Conservation (phyloP, 2,797 vertebrate species). For the Epinephelus coioides region DNA sequence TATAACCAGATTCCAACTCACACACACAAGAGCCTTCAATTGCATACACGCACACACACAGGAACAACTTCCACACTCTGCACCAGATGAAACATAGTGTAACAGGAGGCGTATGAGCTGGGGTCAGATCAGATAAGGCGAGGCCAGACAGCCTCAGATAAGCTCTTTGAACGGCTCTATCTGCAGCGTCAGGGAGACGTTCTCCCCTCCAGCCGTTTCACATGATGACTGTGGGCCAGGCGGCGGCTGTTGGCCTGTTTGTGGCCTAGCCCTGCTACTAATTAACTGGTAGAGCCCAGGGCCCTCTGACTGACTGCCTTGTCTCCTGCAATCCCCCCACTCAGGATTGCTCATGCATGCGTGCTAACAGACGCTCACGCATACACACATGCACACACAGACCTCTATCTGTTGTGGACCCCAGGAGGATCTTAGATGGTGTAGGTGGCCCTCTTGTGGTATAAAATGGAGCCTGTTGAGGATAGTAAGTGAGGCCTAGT, state of each 20-base stretch:
- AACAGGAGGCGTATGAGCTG: constrained; percentile 78
- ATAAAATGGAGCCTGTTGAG: constrained; percentile 30
- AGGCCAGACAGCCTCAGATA: constrained; percentile 81
- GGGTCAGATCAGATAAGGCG: constrained; percentile 85
- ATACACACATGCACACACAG: constrained; percentile 60
- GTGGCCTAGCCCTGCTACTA: constrained; percentile 78
- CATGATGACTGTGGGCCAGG: constrained; percentile 74
- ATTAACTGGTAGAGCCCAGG: constrained; percentile 80
- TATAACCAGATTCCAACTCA: constrained; percentile 63
- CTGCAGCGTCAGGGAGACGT: constrained; percentile 78
- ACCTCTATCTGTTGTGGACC: constrained; percentile 68
- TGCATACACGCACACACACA: constrained; percentile 22
- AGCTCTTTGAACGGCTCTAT: constrained; percentile 85
- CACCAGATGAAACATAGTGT: constrained; percentile 70
- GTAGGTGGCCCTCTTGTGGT: constrained; percentile 84
- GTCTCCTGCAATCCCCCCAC: constrained; percentile 66
- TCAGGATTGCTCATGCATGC: constrained; percentile 80
- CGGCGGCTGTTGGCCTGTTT: constrained; percentile 72
- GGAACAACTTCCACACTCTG: constrained; percentile 42
- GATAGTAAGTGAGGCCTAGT: not conserved
- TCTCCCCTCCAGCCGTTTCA: constrained; percentile 79
- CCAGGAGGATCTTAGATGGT: constrained; percentile 69
- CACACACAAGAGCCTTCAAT: constrained; percentile 7
- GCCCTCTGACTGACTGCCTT: constrained; percentile 80
- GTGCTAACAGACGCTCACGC: constrained; percentile 70